These are phyloP conservation scores for Orius insidiosus DNA, from an alignment of 1,140 invertebrate species.

Conservation along the genomic window DNA sequence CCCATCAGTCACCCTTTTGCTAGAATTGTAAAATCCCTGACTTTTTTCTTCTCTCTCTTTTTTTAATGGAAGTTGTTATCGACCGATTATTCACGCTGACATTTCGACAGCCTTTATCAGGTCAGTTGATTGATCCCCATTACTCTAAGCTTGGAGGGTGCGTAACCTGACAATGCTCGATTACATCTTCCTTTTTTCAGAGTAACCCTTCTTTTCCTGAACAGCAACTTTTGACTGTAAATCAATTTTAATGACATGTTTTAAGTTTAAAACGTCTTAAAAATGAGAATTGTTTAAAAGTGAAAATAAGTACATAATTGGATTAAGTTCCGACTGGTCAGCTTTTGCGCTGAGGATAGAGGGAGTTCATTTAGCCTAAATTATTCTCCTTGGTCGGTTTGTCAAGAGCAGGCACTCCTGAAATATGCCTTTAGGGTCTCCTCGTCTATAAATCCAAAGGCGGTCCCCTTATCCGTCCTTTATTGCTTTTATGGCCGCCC, in stretches of 20 bases:
- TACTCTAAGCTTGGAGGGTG: background rate
- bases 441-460: constrained; percentile 18
- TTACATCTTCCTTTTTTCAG: background rate
- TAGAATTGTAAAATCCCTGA: no score
- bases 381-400: constrained; percentile 5
- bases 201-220: no score
- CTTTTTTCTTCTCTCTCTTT: no score
- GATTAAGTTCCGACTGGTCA: background rate
- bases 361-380: background rate
- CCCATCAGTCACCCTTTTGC: no score
- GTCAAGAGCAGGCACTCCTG: constrained; percentile 14
- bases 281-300: background rate
- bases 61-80: no score
- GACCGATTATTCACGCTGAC: no score
- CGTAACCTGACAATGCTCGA: background rate
- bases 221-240: no score
- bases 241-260: background rate
- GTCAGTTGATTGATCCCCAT: constrained; percentile 4
- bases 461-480: constrained; percentile 19
- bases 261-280: background rate
- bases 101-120: no score
- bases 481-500: constrained; percentile 20
- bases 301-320: background rate
- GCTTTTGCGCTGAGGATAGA: background rate
- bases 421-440: constrained; percentile 17